Evolutionary conservation across 1,140 invertebrate genomes (phyloP).

Genomic region (Eciton burchellii): DNA sequence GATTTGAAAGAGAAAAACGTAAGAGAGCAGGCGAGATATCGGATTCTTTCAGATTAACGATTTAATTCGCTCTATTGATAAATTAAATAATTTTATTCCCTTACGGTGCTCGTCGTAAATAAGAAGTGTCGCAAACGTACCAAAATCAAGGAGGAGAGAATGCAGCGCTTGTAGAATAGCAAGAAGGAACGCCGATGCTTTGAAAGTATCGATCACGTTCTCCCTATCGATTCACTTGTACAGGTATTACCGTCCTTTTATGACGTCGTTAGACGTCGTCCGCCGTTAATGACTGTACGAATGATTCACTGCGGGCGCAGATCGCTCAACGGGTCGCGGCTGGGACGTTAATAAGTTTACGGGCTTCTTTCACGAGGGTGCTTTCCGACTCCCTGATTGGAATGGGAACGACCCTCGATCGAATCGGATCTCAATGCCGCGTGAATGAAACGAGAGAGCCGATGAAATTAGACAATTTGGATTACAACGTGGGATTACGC

Average conservation of each 20-base stretch:
- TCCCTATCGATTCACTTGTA: neutral
- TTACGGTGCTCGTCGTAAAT: no score
- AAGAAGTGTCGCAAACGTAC: no score
- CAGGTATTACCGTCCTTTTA: neutral
- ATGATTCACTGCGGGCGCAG: constrained; percentile 3
- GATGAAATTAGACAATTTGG: constrained; percentile 36
- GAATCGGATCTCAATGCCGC: constrained; percentile 26
- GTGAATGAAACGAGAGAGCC: neutral
- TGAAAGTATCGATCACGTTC: neutral
- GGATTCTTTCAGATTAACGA: no score
- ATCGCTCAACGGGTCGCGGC: constrained; percentile 42
- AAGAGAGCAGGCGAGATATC: no score
- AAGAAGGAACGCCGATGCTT: no score
- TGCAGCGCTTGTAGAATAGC: neutral
- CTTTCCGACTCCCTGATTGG: neutral
- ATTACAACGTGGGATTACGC: neutral
- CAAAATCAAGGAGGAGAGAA: neutral
- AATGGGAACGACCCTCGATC: constrained; percentile 18
- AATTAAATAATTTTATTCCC: no score
- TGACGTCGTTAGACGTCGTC: constrained; percentile 11
- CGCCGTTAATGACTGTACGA: constrained; percentile 60
- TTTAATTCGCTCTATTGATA: no score
- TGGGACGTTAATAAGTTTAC: constrained; percentile 54
- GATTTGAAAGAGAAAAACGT: neutral
- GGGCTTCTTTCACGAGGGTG: neutral